A percentile compares a stretch with the other conserved stretches of the same genome.
These are phyloP conservation scores for Agonopterix subpropinquella DNA, from an alignment of 2,888 invertebrate genomes.

Conservation along the genomic window DNA sequence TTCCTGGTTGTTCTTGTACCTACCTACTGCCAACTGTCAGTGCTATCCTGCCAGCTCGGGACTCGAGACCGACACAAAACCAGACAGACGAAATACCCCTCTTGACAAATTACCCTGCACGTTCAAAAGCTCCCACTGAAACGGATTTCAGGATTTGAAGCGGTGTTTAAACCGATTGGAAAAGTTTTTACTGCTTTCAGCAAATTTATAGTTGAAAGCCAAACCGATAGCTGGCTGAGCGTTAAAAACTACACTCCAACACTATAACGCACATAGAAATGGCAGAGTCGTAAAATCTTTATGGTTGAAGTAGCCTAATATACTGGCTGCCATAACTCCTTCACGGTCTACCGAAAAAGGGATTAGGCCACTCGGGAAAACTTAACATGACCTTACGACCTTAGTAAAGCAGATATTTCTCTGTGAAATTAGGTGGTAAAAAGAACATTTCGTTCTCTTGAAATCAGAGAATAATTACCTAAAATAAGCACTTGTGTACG, in stretches of 20 bases:
- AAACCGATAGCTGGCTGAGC: background rate
- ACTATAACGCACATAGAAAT: slow-evolving; percentile 8
- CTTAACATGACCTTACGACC: slow-evolving; percentile 8
- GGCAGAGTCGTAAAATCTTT: slow-evolving; percentile 36
- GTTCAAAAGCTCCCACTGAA: slow-evolving; percentile 1
- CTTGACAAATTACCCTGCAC: slow-evolving; percentile 4
- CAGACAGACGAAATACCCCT: slow-evolving; percentile 1
- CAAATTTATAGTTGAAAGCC: slow-evolving; percentile 22
- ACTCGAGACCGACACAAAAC: slow-evolving; percentile 1
- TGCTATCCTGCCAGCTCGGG: background rate
- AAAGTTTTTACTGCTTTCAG: slow-evolving; percentile 23
- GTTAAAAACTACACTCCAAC: slow-evolving; percentile 5
- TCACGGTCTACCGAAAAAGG: slow-evolving; percentile 31
- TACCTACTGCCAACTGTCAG: slow-evolving; percentile 1
- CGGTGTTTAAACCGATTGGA: slow-evolving; percentile 14
- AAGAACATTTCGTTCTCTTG: background rate
- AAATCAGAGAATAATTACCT: background rate
- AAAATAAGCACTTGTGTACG: background rate
- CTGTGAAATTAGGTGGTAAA: too few relatives aligned
- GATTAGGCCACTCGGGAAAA: slow-evolving; percentile 19
- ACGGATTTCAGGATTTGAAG: background rate
- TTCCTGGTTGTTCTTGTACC: too few relatives aligned
- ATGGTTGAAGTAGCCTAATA: slow-evolving; percentile 25
- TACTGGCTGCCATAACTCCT: slow-evolving; percentile 26
- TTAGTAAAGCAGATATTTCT: too few relatives aligned